Evolutionary conservation across 2,888 invertebrate species (phyloP).

Genomic region (Athalia cordata): DNA sequence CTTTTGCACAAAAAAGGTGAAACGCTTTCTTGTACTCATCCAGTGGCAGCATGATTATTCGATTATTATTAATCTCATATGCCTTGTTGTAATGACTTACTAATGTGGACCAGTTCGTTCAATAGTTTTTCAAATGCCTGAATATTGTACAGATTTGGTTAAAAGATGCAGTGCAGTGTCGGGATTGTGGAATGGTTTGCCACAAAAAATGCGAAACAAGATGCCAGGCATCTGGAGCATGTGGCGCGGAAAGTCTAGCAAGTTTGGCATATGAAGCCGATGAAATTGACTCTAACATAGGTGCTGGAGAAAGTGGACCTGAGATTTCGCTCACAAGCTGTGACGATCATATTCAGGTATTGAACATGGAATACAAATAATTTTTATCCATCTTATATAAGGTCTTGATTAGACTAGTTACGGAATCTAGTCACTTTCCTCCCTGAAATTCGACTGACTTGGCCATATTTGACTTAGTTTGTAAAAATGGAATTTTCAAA

Average conservation of each 20-base stretch:
- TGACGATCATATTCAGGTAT: conserved; percentile 72
- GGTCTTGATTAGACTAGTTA: background rate
- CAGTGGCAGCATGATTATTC: background rate
- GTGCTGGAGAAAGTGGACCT: conserved; percentile 65
- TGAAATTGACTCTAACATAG: conserved; percentile 64
- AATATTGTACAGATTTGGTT: conserved; percentile 87
- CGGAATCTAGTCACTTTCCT: background rate
- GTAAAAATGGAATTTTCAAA: background rate
- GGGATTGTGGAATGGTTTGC: conserved; percentile 91
- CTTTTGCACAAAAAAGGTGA: conserved; percentile 94
- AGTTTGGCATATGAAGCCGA: conserved; percentile 68
- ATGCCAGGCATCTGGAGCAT: conserved; percentile 85
- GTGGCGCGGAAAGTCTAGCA: conserved; percentile 73
- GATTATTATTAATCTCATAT: conserved; percentile 2
- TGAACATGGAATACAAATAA: conserved; percentile 63
- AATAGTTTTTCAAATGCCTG: background rate
- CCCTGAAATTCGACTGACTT: background rate
- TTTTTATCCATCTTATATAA: conserved; percentile 1
- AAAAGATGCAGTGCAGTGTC: conserved; percentile 95
- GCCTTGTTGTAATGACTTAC: background rate
- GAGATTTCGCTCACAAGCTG: conserved; percentile 72
- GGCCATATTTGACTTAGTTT: background rate
- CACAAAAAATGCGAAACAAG: conserved; percentile 96
- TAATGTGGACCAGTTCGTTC: conserved; percentile 1
- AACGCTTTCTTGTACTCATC: conserved; percentile 14